Percentiles rank a stretch among this genome's conserved stretches.
Evolutionary conservation across 1,140 invertebrate genomes (phyloP).

Genomic region (Drosophila truncata): DNA sequence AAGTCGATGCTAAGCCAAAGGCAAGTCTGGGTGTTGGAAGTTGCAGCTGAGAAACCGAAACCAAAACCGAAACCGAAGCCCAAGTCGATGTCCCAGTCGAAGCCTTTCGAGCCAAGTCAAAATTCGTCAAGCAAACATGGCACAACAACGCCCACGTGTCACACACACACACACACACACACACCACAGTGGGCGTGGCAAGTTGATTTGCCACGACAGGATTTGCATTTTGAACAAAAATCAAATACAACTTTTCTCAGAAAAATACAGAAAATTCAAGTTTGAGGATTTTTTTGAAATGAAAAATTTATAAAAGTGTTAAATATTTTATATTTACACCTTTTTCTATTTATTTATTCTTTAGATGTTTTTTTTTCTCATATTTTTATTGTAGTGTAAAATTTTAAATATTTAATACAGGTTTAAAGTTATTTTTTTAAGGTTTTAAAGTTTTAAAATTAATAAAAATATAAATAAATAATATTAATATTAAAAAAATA

Average conservation of each 20-base stretch:
- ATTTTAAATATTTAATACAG: too few relatives aligned
- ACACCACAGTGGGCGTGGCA: conserved; percentile 64
- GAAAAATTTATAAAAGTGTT: background rate
- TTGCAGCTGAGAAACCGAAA: conserved; percentile 39
- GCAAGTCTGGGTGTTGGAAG: conserved; percentile 32
- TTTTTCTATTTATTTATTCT: too few relatives aligned
- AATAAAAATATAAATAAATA: background rate
- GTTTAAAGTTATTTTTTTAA: too few relatives aligned
- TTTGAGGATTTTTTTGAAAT: background rate
- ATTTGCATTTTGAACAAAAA: conserved; percentile 53
- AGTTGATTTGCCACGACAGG: conserved; percentile 57
- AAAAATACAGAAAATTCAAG: background rate
- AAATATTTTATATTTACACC: background rate
- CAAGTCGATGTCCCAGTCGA: background rate
- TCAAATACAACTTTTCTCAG: background rate
- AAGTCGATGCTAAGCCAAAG: conserved; percentile 13
- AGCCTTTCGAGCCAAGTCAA: conserved; percentile 49
- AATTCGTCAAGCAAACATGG: conserved; percentile 72
- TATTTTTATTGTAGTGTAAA: too few relatives aligned
- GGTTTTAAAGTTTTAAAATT: too few relatives aligned
- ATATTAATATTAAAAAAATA: too few relatives aligned
- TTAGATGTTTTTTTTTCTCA: too few relatives aligned
- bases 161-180: too few relatives aligned
- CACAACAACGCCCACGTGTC: conserved; percentile 30
- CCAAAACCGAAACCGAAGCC: background rate